phyloP scores from a whole-genome alignment of 1,140 invertebrate species.

The Neotoxoptera formosana region DNA sequence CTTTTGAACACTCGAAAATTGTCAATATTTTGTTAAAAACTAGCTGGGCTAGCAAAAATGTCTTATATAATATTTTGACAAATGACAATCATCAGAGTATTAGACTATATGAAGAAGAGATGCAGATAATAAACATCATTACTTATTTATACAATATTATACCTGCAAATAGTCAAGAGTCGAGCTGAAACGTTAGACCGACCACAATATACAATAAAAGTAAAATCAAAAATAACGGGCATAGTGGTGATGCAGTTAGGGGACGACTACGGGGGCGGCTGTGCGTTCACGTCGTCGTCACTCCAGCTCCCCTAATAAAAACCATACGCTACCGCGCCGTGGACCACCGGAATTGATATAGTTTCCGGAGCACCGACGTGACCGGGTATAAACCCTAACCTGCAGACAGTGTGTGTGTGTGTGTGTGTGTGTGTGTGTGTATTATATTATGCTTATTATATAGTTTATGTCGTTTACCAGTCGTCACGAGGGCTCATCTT shows the following conservation, averaged over 20 bases:
- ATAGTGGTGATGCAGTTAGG: not conserved
- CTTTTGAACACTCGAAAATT: too few relatives aligned
- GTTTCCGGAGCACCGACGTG: not conserved
- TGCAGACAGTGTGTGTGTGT: not conserved
- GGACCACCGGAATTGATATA: not conserved
- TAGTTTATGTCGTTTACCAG: not conserved
- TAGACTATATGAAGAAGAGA: too few relatives aligned
- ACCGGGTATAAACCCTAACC: not conserved
- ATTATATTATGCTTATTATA: not conserved
- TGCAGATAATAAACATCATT: not conserved
- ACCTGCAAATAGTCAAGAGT: not conserved
- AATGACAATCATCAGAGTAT: not conserved
- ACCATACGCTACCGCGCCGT: not conserved
- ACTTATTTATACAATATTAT: not conserved
- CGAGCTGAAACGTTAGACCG: not conserved
- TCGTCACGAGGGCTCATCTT: not conserved
- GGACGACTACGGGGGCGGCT: too few relatives aligned
- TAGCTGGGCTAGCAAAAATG: not conserved
- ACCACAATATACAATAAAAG: not conserved
- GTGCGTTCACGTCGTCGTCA: too few relatives aligned
- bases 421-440: too few relatives aligned
- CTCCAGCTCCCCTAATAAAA: not conserved
- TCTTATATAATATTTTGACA: too few relatives aligned
- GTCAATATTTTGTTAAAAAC: not conserved
- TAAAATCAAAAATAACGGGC: not conserved